A percentile compares a stretch with the other conserved stretches of the same genome.
Conservation (phyloP, 2,113 vertebrate genomes). For the Mobula hypostoma region DNA sequence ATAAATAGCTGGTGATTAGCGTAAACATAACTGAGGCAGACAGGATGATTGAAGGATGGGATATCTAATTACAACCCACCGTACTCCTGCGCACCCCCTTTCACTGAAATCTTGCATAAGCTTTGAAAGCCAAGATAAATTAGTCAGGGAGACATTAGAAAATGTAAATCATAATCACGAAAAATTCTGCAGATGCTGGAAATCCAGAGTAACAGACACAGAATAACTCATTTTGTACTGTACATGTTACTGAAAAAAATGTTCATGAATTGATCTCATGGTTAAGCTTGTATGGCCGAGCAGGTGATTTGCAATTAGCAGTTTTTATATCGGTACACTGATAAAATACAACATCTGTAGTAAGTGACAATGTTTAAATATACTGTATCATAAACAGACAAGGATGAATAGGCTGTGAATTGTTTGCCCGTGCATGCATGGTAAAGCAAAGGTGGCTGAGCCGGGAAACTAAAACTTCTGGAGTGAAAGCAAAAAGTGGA, state of each 20-base stretch:
- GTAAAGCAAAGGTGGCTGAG: not conserved
- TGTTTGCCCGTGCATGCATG: not conserved
- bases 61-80: conserved; percentile 20
- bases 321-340: not conserved
- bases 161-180: not conserved
- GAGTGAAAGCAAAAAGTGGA: too few species aligned
- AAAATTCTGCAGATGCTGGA: too few species aligned
- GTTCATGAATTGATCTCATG: not conserved
- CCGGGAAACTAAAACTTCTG: not conserved
- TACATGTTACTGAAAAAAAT: not conserved
- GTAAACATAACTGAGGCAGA: not conserved
- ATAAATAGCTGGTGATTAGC: not conserved
- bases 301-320: not conserved
- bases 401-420: not conserved
- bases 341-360: not conserved
- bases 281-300: not conserved
- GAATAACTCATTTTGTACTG: too few species aligned
- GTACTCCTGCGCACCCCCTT: conserved; percentile 3
- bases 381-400: not conserved
- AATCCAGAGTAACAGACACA: too few species aligned
- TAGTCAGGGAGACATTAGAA: not conserved
- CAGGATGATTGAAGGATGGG: conserved; percentile 9
- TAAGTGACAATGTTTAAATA: not conserved
- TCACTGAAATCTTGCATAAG: not conserved
- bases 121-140: conserved; percentile 10